These are phyloP conservation scores for Cryptomyrus ogoouensis DNA, from an alignment of 2,113 vertebrate species.

Conservation along the genomic window DNA sequence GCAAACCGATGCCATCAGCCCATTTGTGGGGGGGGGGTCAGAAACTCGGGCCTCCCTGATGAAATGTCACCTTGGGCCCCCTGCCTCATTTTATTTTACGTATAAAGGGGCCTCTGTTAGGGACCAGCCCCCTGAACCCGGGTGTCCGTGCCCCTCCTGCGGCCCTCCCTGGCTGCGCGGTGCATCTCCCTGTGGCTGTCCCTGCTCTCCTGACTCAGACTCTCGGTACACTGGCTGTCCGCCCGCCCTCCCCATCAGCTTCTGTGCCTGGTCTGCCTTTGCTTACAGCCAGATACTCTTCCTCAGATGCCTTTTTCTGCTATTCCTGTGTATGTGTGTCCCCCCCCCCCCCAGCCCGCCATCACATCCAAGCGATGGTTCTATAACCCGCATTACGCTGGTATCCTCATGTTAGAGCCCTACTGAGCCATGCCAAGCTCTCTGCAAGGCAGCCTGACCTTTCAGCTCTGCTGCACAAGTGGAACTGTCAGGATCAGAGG, in stretches of 20 bases:
- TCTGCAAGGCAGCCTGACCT: not conserved
- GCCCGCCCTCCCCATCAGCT: not conserved
- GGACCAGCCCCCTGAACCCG: not conserved
- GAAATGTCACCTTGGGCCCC: not conserved
- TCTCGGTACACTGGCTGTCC: not conserved
- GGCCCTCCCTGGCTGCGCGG: not conserved
- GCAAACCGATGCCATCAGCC: not conserved
- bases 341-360: not conserved
- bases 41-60: not conserved
- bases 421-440: not conserved
- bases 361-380: not conserved
- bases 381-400: not conserved
- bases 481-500: not conserved
- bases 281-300: no score
- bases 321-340: not conserved
- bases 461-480: not conserved
- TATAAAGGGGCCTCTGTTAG: not conserved
- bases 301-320: no score
- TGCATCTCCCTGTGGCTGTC: not conserved
- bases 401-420: not conserved
- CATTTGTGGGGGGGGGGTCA: not conserved
- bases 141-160: not conserved
- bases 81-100: not conserved
- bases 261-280: no score
- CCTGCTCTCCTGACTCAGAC: no score